A percentile compares a stretch with the other conserved stretches of the same genome.
phyloP scores from a whole-genome alignment of 2,888 invertebrate genomes.

The Pollenia labialis region DNA sequence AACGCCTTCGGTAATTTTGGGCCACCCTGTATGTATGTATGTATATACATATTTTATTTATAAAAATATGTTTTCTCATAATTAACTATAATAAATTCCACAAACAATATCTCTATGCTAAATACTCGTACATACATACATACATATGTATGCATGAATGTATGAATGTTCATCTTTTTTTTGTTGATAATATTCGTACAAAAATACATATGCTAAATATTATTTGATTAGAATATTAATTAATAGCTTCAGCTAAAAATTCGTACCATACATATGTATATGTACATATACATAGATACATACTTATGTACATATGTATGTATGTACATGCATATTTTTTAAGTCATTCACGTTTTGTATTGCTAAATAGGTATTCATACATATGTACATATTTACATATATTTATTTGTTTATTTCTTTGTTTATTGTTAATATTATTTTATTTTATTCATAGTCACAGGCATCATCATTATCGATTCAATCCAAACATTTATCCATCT shows the following conservation, averaged over 20 bases:
- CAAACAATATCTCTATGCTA: too few relatives aligned
- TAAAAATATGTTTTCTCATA: too few relatives aligned
- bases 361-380: background rate
- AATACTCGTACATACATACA: background rate
- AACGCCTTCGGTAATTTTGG: too few relatives aligned
- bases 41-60: too few relatives aligned
- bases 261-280: background rate
- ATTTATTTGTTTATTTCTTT: constrained; percentile 1
- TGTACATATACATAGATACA: background rate
- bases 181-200: background rate
- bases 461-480: constrained; percentile 6
- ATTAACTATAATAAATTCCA: too few relatives aligned
- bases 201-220: constrained; percentile 41
- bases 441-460: background rate
- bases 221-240: constrained; percentile 66
- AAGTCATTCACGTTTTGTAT: constrained; percentile 52
- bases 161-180: background rate
- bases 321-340: background rate
- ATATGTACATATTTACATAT: background rate
- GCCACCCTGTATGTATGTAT: too few relatives aligned
- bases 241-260: constrained; percentile 5
- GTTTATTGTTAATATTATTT: constrained; percentile 12
- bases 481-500: background rate
- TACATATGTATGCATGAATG: too few relatives aligned
- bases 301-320: background rate